A percentile compares a stretch with the other conserved stretches of the same genome.
Conservation (phyloP, 2,888 invertebrate genomes). For the Urechis unicinctus region DNA sequence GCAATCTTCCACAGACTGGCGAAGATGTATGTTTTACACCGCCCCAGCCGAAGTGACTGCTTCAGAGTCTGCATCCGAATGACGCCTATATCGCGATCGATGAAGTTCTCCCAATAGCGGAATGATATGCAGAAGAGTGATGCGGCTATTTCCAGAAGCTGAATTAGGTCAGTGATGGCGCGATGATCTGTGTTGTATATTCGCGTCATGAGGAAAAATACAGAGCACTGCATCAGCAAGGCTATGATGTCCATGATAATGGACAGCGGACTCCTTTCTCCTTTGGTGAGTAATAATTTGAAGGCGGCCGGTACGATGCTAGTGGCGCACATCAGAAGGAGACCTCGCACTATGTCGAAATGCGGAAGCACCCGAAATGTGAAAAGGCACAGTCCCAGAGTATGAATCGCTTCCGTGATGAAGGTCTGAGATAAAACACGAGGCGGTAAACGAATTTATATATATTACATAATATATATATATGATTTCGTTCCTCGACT, state of each 20-base stretch:
- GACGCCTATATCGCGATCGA: constrained; percentile 19
- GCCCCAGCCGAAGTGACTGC: constrained; percentile 12
- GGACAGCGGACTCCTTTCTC: constrained; percentile 26
- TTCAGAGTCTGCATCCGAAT: constrained; percentile 16
- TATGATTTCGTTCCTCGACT: too few species aligned
- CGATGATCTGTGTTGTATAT: constrained; percentile 5
- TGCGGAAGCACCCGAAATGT: constrained; percentile 41
- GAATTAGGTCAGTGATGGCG: constrained; percentile 5
- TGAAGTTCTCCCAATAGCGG: constrained; percentile 24
- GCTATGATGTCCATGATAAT: constrained; percentile 33
- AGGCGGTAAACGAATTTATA: background rate
- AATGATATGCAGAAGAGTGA: constrained; percentile 19
- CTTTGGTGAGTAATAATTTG: constrained; percentile 39
- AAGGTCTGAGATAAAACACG: constrained; percentile 12
- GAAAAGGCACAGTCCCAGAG: constrained; percentile 39
- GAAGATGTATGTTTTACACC: constrained; percentile 24
- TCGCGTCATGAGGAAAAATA: constrained; percentile 28
- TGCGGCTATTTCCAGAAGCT: constrained; percentile 11
- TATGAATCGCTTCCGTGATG: constrained; percentile 17
- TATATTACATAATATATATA: too few species aligned
- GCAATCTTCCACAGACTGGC: constrained; percentile 24
- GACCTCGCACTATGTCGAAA: constrained; percentile 42
- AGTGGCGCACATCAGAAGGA: constrained; percentile 38
- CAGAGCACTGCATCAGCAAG: constrained; percentile 33
- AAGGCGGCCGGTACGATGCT: constrained; percentile 41